Base-by-base conservation (phyloP, 2,888 invertebrate genomes). In the Chesias legatella region DNA sequence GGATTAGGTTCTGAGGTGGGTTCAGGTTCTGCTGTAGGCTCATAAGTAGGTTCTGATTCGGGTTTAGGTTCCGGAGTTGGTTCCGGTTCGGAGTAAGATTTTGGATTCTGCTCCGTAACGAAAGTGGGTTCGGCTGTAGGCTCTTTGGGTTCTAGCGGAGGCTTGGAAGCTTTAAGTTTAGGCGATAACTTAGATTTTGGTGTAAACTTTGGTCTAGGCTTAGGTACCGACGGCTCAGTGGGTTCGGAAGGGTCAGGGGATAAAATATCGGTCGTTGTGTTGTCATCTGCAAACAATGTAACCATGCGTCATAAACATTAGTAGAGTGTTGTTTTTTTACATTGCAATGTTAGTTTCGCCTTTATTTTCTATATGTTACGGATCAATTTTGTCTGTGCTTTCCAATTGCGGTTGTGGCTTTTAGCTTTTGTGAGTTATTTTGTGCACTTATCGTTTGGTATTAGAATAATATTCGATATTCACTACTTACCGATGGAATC, bases 281-380 rank as follows among this genome's bases (percentile, higher is more conserved):
- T 81, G 73, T 68, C 65, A 84, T 84, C 88, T 88, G 88, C 58
- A 86, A 78, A 82, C 58, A 79, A 79, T 63, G 66, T 63, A 63
- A 78, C 63, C 85, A 84, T 88, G 88, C 88, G 71, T 73, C 72
- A 72, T 71, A 69, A 68, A 71, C 69, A 71, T 64, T 66, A 63
- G 61, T 61, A 60, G 13, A 25, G 45, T 45, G 58, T 42, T 37
- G 53, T 61, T 53, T 54, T 28, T 52, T 56, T 56, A 56, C 56
- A 59, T 58, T 53, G 49, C 42, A 56, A 34, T 48, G 60, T 68
- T 61, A 65, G 59, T 60, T 59, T 52, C 51, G 35, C 34, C 37
- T 43, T 13, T 51, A 30, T 44, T 49, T 46, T 45, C 13, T 17
- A 17, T 3, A 17, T 17, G 13, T 17, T 17, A 17, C 48, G 38